Conservation (phyloP, 2,113 vertebrate species). For the Macrotus californicus region DNA sequence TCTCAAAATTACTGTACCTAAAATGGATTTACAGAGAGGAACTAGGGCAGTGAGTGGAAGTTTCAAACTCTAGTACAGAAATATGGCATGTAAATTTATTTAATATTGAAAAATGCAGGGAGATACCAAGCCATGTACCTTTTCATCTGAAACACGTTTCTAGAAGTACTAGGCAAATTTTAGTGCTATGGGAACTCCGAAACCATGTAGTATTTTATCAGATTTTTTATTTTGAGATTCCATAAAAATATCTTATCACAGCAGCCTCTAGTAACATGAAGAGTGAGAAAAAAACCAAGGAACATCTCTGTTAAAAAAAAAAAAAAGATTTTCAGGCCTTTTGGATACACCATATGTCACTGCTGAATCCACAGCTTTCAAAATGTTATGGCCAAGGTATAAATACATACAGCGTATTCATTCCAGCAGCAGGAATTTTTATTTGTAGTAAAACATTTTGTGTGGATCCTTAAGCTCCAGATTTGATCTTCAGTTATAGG, state of each 20-base stretch:
- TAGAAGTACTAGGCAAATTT: constrained; percentile 3
- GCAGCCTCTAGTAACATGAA: constrained; percentile 48
- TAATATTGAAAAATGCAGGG: not conserved
- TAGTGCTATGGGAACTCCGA: not conserved
- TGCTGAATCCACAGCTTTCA: constrained; percentile 49
- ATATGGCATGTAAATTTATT: not conserved
- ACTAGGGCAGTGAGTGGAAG: not conserved
- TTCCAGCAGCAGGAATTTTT: constrained; percentile 48
- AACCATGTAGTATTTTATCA: constrained; percentile 49
- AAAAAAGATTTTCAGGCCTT: constrained; percentile 26
- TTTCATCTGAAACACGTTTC: constrained; percentile 19
- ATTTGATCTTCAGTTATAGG: constrained; percentile 7
- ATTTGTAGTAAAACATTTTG: constrained; percentile 54
- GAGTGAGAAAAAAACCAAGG: constrained; percentile 24
- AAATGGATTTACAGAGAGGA: not conserved
- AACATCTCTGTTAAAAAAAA: constrained; percentile 27
- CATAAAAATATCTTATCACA: constrained; percentile 50
- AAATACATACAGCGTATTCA: constrained; percentile 56
- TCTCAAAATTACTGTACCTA: constrained; percentile 17
- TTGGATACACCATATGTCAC: constrained; percentile 56
- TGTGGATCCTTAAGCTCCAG: constrained; percentile 30
- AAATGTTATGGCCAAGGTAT: constrained; percentile 51
- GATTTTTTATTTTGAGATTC: constrained; percentile 46
- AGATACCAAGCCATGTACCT: not conserved
- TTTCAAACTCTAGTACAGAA: not conserved